Percentiles rank a stretch among this genome's conserved stretches.
phyloP scores from a whole-genome alignment of 2,113 vertebrate species.

The Catharus bicknelli region DNA sequence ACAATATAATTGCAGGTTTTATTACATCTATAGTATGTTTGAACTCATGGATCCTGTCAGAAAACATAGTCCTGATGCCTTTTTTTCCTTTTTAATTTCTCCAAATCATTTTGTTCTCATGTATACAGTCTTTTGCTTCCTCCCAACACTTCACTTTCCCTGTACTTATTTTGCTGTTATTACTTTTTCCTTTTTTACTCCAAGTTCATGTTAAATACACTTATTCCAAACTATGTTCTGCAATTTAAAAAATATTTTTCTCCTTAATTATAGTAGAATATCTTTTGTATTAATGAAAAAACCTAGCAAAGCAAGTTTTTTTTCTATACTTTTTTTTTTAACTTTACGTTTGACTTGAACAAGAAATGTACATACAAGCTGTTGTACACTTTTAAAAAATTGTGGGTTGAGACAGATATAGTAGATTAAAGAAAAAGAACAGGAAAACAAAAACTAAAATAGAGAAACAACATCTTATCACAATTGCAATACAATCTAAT shows the following conservation, averaged over 20 bases:
- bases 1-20: not conserved
- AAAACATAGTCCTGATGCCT: not conserved
- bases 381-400: not conserved
- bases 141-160: not conserved
- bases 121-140: not conserved
- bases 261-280: not conserved
- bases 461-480: not conserved
- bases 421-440: not conserved
- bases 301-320: not conserved
- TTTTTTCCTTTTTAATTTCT: not conserved
- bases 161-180: not conserved
- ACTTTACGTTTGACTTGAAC: not conserved
- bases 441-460: not conserved
- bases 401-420: not conserved
- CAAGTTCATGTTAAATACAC: not conserved
- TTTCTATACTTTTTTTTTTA: not conserved
- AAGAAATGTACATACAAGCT: not conserved
- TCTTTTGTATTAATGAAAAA: not conserved
- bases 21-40: not conserved
- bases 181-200: not conserved
- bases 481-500: not conserved
- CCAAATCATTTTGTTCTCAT: not conserved
- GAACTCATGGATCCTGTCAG: not conserved
- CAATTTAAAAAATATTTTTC: not conserved
- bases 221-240: not conserved